Evolutionary conservation across 1,140 invertebrate genomes (phyloP), one percentile per base, ranked within the genome.

Genomic region (Plutomurus gul): DNA sequence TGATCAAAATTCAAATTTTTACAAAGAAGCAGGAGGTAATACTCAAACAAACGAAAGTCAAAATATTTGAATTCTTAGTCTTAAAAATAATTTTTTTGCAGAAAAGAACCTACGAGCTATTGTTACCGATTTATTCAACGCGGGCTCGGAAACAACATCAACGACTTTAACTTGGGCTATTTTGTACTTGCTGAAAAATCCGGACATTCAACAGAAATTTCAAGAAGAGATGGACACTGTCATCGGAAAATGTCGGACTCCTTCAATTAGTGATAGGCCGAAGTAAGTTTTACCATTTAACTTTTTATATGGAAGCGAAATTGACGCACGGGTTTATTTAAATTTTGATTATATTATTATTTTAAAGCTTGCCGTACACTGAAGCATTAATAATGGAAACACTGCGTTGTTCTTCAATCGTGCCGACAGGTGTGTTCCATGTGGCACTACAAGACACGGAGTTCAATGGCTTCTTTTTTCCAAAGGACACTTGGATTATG

Each of bases 401-500:
- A 13, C 27, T 80, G 5, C 73, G 82, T 2, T 51, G 37, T 6
- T 36, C 75, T 4, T 37, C 51, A 11, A 16, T 80, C 7, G 39
- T 77, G 37, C 46, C 77, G 0, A 10, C 33, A 18, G 77, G 77
- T 20, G 13, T 73, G 13, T 11, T 46, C 2, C 82, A 83, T 25
- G 22, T 0, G 4, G 47, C 30, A 8, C 11, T 78, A 6, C 33
- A 25, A 6, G 85, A 86, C 39, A 78, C 81, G 8, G 75, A 77
- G n/a, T 71, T 86, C 13, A 47, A 80, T 11, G 85, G 86, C 3
- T 86, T 84, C 75, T 27, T 75, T 4, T 84, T 88, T 40, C 87
- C 87, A 11, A 84, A 84, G 73, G 85, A 84, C 40, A 79, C 86
- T 11, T 82, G 85, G 1, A 79, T 88, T 11, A 79, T 87, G 0